A percentile compares a stretch with the other conserved stretches of the same genome.
These are phyloP conservation scores for Anser brachyrhynchus DNA, from an alignment of 2,113 vertebrate species.

Conservation along the genomic window DNA sequence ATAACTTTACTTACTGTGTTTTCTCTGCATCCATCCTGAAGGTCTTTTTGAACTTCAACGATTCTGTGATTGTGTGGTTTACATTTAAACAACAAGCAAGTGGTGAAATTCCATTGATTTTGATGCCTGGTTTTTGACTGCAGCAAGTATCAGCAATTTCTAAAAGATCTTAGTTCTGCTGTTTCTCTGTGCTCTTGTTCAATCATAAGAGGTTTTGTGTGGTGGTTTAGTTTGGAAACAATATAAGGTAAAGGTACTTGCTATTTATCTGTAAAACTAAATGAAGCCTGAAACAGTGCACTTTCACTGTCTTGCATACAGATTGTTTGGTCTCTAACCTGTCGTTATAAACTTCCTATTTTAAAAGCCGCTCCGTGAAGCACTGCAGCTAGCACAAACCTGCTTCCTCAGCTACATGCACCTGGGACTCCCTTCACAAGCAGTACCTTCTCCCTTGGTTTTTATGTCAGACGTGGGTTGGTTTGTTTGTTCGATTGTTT, in stretches of 20 bases:
- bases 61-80: too few species aligned
- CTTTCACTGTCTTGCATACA: accelerated
- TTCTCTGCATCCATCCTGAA: too few species aligned
- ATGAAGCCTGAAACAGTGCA: background rate
- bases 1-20: too few species aligned
- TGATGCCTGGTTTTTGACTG: background rate
- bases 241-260: accelerated
- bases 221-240: background rate
- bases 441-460: accelerated
- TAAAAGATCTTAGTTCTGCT: background rate
- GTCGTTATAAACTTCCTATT: background rate
- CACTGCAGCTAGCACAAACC: accelerated
- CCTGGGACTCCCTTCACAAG: background rate
- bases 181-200: background rate
- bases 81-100: background rate
- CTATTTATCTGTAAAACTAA: accelerated
- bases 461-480: background rate
- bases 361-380: background rate
- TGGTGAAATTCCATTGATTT: background rate
- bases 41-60: too few species aligned
- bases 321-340: accelerated
- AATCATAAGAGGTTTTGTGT: background rate
- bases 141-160: background rate
- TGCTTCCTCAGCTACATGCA: accelerated
- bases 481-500: too few species aligned